Evolutionary conservation across 2,888 invertebrate genomes (phyloP).

Genomic region (Phania funesta): DNA sequence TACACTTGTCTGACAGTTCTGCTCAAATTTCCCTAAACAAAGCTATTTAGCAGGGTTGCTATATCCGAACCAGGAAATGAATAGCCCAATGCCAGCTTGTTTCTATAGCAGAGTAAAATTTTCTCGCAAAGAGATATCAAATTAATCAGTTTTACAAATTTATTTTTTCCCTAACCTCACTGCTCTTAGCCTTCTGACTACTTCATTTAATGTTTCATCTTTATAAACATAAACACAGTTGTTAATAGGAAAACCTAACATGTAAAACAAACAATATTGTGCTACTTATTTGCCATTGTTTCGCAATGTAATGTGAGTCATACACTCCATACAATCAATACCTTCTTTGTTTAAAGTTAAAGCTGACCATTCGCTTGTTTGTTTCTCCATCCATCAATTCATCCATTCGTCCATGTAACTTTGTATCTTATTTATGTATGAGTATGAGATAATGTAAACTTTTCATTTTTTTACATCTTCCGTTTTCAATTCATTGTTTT

Average conservation of each 20-base stretch:
- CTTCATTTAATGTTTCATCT: not conserved
- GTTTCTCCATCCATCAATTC: not conserved
- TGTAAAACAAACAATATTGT: conserved; percentile 4
- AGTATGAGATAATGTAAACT: conserved; percentile 37
- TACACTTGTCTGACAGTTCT: too few relatives aligned
- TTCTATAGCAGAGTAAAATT: too few relatives aligned
- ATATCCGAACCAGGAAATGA: too few relatives aligned
- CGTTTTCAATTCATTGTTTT: conserved; percentile 14
- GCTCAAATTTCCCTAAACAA: too few relatives aligned
- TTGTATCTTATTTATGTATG: conserved; percentile 31
- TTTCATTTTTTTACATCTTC: conserved; percentile 1
- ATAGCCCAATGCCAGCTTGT: too few relatives aligned
- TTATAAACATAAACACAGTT: not conserved
- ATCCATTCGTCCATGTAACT: not conserved
- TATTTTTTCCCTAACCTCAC: too few relatives aligned
- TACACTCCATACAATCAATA: not conserved
- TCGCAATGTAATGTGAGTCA: not conserved
- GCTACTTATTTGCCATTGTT: conserved; percentile 18
- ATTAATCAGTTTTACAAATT: too few relatives aligned
- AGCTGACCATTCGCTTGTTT: not conserved
- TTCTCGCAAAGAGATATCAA: too few relatives aligned
- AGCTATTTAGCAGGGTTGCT: too few relatives aligned
- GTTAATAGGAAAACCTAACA: not conserved
- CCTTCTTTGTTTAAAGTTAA: conserved; percentile 4
- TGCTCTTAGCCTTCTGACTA: too few relatives aligned